Conservation (phyloP, 2,113 vertebrate genomes). For the Tragelaphus imberbis region DNA sequence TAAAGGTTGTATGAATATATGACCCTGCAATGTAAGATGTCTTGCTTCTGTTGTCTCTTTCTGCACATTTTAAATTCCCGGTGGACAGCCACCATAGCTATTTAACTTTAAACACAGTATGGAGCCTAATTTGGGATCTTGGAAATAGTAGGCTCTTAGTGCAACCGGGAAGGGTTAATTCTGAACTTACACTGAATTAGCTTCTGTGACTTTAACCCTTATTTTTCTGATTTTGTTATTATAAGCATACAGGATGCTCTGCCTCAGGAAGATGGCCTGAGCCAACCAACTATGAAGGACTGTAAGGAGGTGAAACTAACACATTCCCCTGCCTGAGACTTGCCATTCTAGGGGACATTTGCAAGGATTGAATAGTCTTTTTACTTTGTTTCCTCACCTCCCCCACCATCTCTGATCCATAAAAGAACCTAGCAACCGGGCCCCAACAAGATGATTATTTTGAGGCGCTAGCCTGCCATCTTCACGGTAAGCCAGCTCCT, state of each 20-base stretch:
- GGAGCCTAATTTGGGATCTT: not conserved
- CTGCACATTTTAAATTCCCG: not conserved
- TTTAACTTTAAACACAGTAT: not conserved
- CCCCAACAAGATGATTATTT: not conserved
- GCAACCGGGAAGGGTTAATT: not conserved
- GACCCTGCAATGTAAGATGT: not conserved
- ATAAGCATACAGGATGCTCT: not conserved
- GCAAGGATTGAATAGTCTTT: not conserved
- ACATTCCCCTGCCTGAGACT: not conserved
- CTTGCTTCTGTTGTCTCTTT: not conserved
- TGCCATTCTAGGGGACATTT: not conserved
- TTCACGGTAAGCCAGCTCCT: rapidly evolving
- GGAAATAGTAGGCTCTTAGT: not conserved
- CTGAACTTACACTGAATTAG: not conserved
- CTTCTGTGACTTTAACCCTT: not conserved
- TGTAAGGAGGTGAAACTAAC: not conserved
- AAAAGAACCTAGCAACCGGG: not conserved
- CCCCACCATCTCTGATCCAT: not conserved
- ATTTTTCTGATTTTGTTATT: not conserved
- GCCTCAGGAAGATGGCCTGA: not conserved
- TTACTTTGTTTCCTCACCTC: not conserved
- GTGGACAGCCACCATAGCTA: not conserved
- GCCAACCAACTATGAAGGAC: not conserved
- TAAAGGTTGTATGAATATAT: not conserved
- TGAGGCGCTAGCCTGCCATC: rapidly evolving